Evolutionary conservation across 2,888 invertebrate genomes (phyloP), one percentile per base, ranked within the genome.

Genomic region (Tetramorium bicarinatum): DNA sequence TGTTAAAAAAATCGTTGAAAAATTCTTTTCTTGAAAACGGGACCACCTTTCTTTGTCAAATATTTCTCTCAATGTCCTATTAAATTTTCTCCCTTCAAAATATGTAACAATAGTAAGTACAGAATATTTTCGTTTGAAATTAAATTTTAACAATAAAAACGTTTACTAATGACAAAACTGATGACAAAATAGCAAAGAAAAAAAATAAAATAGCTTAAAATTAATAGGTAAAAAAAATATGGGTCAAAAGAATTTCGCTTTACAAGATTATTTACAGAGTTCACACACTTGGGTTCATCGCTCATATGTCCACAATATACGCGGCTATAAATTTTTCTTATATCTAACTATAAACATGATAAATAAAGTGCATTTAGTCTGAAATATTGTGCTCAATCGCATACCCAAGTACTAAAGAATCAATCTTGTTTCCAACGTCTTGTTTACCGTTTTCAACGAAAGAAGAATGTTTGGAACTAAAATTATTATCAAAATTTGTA

Each of bases 361-460:
- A 34, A 81, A 81, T 86, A 76, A 85, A 86, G 72, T 18, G 75
- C 41, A 56, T 81, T 74, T 76, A 86, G 67, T 75, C 84, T 81
- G 75, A 82, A 59, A 64, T 47, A 49, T 18, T 44, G 4, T 18
- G 11, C 11, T 52, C 29, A 21, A 11, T 72, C n/a, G 11, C n/a
- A 13, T 4, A 44, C 13, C 15, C 0, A 9, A 1, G 66, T 25
- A 9, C 11, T 9, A 21, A 76, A 49, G 11, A 67, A n/a, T 47
- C 41, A 15, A 77, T 38, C 13, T 38, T 21, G 13, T 59, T n/a
- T 44, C 2, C 29, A 41, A 38, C 2, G 29, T 34, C 29, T 34
- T 34, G 29, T 34, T 34, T 34, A 34, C 4, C 9, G 9, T 21
- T 21, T 29, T 21, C 44, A 49, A 44, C n/a, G 21, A 47, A 29